phyloP scores from a whole-genome alignment of 2,113 vertebrate genomes.

The Tychaedon coryphoeus region DNA sequence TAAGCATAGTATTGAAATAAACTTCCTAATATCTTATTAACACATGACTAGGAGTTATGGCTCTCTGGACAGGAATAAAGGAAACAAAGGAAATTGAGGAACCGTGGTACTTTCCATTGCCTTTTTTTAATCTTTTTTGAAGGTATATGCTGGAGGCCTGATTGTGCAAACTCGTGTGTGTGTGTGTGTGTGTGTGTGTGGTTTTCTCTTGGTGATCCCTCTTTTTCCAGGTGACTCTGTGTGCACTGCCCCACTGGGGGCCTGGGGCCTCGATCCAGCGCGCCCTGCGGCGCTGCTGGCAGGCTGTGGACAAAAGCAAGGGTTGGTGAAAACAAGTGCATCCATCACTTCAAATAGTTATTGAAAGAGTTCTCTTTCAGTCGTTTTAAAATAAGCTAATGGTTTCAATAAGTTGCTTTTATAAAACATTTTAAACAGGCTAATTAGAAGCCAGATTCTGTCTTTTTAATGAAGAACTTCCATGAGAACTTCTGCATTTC shows the following conservation, averaged over 20 bases:
- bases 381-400: not conserved
- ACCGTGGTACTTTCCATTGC: constrained; percentile 11
- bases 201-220: not conserved
- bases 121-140: not conserved
- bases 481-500: not conserved
- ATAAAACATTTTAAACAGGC: not conserved
- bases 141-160: not conserved
- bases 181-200: not conserved
- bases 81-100: constrained; percentile 2
- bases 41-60: constrained; percentile 29
- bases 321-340: not conserved
- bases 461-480: not conserved
- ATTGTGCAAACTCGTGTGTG: not conserved
- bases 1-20: constrained; percentile 38
- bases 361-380: not conserved
- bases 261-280: rapidly evolving
- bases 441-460: not conserved
- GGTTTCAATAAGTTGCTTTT: not conserved
- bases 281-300: rapidly evolving
- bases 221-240: not conserved
- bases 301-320: not conserved
- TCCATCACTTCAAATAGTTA: not conserved
- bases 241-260: rapidly evolving
- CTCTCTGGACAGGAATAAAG: constrained; percentile 36
- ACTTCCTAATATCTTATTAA: constrained; percentile 18